Percentiles rank a stretch among this genome's conserved stretches.
These are phyloP conservation scores for Salminus brasiliensis DNA, from an alignment of 2,113 vertebrate genomes.

Conservation along the genomic window DNA sequence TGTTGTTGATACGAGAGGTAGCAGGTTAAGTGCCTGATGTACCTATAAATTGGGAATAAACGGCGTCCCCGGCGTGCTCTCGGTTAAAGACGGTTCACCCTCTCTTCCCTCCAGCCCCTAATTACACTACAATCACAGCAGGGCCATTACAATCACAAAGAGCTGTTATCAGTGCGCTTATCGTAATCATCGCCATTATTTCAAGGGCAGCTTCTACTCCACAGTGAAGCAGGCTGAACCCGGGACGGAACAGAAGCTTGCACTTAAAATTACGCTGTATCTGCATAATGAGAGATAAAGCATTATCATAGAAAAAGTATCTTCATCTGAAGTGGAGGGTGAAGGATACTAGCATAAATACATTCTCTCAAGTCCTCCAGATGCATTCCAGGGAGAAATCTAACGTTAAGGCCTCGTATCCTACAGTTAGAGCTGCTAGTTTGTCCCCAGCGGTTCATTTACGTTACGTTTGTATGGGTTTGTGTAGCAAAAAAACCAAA, in stretches of 20 bases:
- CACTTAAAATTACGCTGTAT: neutral
- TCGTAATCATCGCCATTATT: constrained; percentile 14
- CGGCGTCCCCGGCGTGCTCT: neutral
- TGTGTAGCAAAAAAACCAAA: no score
- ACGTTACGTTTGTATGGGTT: no score
- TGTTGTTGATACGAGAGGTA: neutral
- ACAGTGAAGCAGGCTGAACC: neutral
- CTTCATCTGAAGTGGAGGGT: neutral
- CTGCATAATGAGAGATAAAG: neutral
- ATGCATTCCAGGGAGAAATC: no score
- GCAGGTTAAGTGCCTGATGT: constrained; percentile 13
- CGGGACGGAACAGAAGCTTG: neutral
- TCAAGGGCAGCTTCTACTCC: constrained; percentile 20
- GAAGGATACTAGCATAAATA: neutral
- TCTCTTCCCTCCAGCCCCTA: constrained; percentile 5
- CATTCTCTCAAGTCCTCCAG: neutral
- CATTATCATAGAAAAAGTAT: neutral
- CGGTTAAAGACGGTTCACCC: neutral
- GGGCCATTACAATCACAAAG: constrained; percentile 19
- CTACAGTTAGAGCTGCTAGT: no score
- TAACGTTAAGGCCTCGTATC: no score
- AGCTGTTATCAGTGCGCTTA: constrained; percentile 18
- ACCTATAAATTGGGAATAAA: neutral
- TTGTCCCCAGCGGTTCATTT: no score
- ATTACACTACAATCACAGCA: constrained; percentile 23